Base-by-base conservation (phyloP, 2,888 invertebrate species). In the Rhagophthalmus giganteus region DNA sequence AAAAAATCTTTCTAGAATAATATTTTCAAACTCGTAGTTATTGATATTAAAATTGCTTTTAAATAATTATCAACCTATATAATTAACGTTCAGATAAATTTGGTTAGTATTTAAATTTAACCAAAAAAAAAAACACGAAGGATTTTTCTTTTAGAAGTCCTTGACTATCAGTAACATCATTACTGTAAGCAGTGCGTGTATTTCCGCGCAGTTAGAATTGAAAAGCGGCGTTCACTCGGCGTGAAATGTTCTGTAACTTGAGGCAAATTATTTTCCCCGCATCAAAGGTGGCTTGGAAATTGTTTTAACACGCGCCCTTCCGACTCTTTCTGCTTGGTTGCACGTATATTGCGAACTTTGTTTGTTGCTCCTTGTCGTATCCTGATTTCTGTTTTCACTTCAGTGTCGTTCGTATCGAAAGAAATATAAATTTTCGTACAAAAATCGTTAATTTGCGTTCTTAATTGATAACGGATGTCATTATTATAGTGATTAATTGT, bases 201-300 rank as follows among this genome's bases (percentile, higher is more conserved):
- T 49, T 54, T 49, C 48, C 49, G 35, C 54, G 28, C 54, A 54
- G 54, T 69, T 69, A 62, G 52, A 59, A 56, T 44, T 59, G 65
- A 69, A 67, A 68, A 57, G 66, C 57, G 58, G 52, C 55, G 66
- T 62, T 66, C 68, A 66, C 60, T 56, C 58, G 59, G 65, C 69
- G 67, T 69, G 69, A 70, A 70, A 69, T 66, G 67, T 66, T 69
- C 58, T 61, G 67, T 69, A 69, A 69, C 70, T 70, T 69, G 68
- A 68, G 68, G 69, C 70, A 68, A 69, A 69, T 68, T 69, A 69
- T 68, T 68, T 67, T 67, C 64, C n/a, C 65, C 64, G 65, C 66
- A 66, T 66, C 68, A 68, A 68, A 68, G 67, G 68, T 66, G 63
- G 52, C 64, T 66, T 66, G 66, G 69, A 68, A 67, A 68, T 67